Evolutionary conservation across 2,113 vertebrate genomes (phyloP).

Genomic region (Cyanoramphus novaezelandiae): DNA sequence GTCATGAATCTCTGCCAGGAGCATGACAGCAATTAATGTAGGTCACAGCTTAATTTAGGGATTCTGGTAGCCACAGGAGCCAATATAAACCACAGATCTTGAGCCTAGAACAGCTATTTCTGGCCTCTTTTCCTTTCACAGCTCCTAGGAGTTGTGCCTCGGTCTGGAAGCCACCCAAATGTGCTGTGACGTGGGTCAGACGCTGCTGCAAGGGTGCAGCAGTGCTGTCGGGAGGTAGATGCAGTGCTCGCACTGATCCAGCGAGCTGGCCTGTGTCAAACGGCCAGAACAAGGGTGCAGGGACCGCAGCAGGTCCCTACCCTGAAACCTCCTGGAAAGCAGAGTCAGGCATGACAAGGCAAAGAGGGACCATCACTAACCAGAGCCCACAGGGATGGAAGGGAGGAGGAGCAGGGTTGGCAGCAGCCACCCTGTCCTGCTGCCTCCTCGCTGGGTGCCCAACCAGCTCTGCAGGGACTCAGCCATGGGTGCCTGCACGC

Average conservation of each 20-base stretch:
- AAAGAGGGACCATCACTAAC: neutral
- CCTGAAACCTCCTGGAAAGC: neutral
- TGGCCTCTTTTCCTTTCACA: neutral
- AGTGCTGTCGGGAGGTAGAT: neutral
- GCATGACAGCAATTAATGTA: neutral
- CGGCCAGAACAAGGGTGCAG: neutral
- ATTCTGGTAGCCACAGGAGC: neutral
- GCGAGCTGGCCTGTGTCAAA: neutral
- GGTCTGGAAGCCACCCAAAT: neutral
- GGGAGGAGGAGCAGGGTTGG: neutral
- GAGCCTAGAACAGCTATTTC: neutral
- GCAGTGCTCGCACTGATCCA: neutral
- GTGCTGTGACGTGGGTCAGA: rapidly evolving
- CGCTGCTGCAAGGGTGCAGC: neutral
- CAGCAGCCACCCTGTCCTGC: neutral
- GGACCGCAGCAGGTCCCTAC: neutral
- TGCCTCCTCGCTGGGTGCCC: neutral
- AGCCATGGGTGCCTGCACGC: too few relatives aligned
- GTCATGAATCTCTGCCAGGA: neutral
- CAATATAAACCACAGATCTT: neutral
- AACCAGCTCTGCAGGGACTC: neutral
- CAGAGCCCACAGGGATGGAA: neutral
- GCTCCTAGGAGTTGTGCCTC: neutral
- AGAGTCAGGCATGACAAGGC: neutral
- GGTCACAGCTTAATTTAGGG: neutral